phyloP scores from a whole-genome alignment of 64 coral and sea anemone species.

The Anthopleura sola region DNA sequence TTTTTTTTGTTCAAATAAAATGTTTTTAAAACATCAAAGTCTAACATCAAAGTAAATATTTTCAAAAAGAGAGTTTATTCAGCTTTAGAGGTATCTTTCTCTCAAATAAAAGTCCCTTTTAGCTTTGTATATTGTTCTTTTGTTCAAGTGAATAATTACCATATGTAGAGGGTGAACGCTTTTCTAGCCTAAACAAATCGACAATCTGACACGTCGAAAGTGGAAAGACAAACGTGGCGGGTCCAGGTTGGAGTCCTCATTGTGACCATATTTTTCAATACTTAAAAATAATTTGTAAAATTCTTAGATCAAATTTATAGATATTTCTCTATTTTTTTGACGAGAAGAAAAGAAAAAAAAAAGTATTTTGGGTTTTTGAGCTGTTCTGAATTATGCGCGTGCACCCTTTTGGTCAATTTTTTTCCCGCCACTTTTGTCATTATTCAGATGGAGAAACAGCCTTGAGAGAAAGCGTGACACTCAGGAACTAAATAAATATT shows the following conservation, averaged over 20 bases:
- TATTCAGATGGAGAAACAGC: too few relatives aligned
- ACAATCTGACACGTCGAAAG: not conserved
- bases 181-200: not conserved
- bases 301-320: too few relatives aligned
- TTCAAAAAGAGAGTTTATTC: not conserved
- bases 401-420: too few relatives aligned
- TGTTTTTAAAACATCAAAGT: not conserved
- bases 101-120: not conserved
- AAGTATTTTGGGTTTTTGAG: too few relatives aligned
- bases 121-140: not conserved
- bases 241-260: too few relatives aligned
- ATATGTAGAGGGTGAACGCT: not conserved
- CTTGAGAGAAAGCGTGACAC: too few relatives aligned
- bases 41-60: not conserved
- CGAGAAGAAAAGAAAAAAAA: too few relatives aligned
- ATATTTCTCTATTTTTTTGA: too few relatives aligned
- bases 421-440: too few relatives aligned
- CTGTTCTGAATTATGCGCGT: too few relatives aligned
- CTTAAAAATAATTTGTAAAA: too few relatives aligned
- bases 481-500: too few relatives aligned
- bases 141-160: not conserved
- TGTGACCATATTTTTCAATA: not conserved
- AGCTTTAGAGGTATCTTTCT: not conserved
- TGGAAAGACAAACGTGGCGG: slow-evolving; percentile 13
- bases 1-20: not conserved